phyloP scores from a whole-genome alignment of 2,888 invertebrate genomes.

The Ennomos erosarius region DNA sequence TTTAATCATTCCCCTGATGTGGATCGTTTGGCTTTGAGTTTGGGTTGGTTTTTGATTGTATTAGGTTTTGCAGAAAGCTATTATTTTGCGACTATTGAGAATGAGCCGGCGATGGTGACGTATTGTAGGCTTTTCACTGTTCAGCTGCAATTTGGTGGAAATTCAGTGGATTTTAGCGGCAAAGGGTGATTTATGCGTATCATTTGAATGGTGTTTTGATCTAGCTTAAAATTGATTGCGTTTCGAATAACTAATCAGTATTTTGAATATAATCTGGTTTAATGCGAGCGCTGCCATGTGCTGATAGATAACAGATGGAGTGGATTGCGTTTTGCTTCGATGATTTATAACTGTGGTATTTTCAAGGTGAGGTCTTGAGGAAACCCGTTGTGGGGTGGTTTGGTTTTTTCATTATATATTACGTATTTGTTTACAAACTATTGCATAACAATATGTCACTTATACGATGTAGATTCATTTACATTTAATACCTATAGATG shows the following conservation, averaged over 20 bases:
- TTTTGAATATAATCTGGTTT: conserved; percentile 5
- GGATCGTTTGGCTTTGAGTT: conserved; percentile 26
- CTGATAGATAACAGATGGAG: too few species aligned
- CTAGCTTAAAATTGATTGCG: conserved; percentile 22
- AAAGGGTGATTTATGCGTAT: conserved; percentile 23
- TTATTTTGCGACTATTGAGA: conserved; percentile 76
- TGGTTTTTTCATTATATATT: too few species aligned
- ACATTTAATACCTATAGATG: too few species aligned
- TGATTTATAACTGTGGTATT: too few species aligned
- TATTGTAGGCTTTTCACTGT: conserved; percentile 77
- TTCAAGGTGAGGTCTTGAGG: too few species aligned
- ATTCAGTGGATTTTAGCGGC: conserved; percentile 49
- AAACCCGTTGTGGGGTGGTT: too few species aligned
- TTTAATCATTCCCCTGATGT: conserved; percentile 37
- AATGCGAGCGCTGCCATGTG: not conserved
- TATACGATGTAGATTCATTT: too few species aligned
- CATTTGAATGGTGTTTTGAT: conserved; percentile 26
- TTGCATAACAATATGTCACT: too few species aligned
- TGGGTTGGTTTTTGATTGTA: conserved; percentile 47
- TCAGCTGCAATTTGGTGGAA: conserved; percentile 59
- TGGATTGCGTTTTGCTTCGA: too few species aligned
- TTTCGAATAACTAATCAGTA: conserved; percentile 11
- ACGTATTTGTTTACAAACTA: too few species aligned
- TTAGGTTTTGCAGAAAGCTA: conserved; percentile 43
- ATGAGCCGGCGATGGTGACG: conserved; percentile 78